Evolutionary conservation across 1,140 invertebrate species (phyloP).

Genomic region (Heliconius himera): DNA sequence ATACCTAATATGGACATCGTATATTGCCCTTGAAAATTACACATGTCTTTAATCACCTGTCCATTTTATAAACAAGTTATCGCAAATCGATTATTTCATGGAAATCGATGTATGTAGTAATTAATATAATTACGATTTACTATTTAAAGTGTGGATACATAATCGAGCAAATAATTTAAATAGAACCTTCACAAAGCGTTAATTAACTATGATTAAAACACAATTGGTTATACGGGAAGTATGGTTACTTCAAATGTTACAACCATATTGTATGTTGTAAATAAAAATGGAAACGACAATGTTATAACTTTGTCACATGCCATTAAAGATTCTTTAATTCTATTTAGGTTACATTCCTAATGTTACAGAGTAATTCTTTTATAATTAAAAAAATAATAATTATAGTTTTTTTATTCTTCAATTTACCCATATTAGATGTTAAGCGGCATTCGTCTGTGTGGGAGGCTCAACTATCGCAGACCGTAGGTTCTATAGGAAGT

Average conservation of each 20-base stretch:
- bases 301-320: not conserved
- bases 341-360: not conserved
- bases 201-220: not conserved
- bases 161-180: not conserved
- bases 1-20: not conserved
- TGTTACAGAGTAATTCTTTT: not conserved
- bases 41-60: not conserved
- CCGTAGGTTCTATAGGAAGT: no score
- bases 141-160: not conserved
- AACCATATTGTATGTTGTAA: not conserved
- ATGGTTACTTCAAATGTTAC: not conserved
- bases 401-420: no score
- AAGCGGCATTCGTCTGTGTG: no score
- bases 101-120: not conserved
- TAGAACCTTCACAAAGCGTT: not conserved
- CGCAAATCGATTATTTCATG: not conserved
- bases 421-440: no score
- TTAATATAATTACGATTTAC: not conserved
- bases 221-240: conserved; percentile 6
- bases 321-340: not conserved
- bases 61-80: not conserved
- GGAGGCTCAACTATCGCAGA: no score
- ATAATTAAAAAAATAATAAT: no score
- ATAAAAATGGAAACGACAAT: not conserved
- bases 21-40: not conserved